phyloP scores from a whole-genome alignment of 2,113 vertebrate genomes.

The Hemibagrus wyckioides region DNA sequence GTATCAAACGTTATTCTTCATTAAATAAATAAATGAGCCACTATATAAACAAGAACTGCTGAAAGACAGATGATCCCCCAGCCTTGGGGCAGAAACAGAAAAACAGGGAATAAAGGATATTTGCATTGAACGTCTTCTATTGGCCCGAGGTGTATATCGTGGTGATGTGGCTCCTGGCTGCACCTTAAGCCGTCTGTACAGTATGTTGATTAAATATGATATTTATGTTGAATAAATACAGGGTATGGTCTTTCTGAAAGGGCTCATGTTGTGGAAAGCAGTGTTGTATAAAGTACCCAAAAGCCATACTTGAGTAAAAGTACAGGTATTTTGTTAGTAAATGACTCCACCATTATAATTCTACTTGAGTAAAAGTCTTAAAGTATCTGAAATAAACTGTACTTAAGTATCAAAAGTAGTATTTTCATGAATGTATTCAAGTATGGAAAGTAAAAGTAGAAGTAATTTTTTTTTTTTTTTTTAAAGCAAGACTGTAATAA shows the following conservation, averaged over 20 bases:
- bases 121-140: not conserved
- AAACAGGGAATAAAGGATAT: not conserved
- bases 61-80: not conserved
- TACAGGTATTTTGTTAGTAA: too few species aligned
- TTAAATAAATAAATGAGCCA: not conserved
- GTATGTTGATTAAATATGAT: constrained; percentile 3
- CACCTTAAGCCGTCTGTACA: not conserved
- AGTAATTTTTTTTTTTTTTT: too few species aligned
- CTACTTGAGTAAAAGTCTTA: too few species aligned
- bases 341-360: too few species aligned
- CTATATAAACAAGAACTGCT: not conserved
- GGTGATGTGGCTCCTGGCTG: not conserved
- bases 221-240: not conserved
- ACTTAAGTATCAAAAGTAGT: too few species aligned
- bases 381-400: too few species aligned
- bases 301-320: too few species aligned
- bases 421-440: too few species aligned
- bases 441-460: too few species aligned
- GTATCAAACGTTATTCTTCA: not conserved
- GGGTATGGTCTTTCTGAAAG: not conserved
- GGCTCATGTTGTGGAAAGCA: not conserved
- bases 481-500: too few species aligned
- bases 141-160: not conserved
- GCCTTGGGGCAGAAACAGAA: not conserved
- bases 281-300: too few species aligned